phyloP scores from a whole-genome alignment of 2,888 invertebrate genomes.

The Dinocampus coccinellae region DNA sequence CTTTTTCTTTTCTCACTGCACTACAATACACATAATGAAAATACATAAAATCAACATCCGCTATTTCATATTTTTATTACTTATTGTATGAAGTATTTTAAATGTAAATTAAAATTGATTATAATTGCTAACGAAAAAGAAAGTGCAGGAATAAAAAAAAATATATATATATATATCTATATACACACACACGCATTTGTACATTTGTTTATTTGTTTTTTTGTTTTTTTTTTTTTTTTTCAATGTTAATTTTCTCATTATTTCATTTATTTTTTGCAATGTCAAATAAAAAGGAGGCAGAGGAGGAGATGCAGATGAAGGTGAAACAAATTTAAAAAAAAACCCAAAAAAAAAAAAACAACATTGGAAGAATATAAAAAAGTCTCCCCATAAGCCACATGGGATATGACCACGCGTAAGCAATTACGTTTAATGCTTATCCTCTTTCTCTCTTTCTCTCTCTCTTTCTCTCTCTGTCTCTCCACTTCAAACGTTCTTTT shows the following conservation, averaged over 20 bases:
- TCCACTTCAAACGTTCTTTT: conserved; percentile 18
- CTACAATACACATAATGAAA: background rate
- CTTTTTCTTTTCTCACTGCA: too few relatives aligned
- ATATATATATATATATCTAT: background rate
- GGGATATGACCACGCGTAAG: conserved; percentile 17
- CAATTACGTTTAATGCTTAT: conserved; percentile 29
- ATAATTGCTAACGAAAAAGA: conserved; percentile 4
- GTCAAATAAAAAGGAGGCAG: background rate
- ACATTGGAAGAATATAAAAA: conserved; percentile 14
- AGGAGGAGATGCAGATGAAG: background rate
- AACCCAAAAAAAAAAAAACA: background rate
- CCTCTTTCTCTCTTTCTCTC: too few relatives aligned
- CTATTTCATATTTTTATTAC: background rate
- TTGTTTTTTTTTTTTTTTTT: background rate
- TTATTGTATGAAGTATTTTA: background rate
- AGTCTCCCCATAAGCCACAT: conserved; percentile 28
- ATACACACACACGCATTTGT: background rate
- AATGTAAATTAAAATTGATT: background rate
- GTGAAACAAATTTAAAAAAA: too few relatives aligned
- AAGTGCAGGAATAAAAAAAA: background rate
- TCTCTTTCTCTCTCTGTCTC: too few relatives aligned
- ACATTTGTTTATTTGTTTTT: background rate
- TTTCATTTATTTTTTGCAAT: background rate
- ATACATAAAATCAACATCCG: background rate
- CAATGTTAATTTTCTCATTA: background rate